Conservation (phyloP, 2,797 vertebrate genomes). For the Typhlichthys subterraneus region DNA sequence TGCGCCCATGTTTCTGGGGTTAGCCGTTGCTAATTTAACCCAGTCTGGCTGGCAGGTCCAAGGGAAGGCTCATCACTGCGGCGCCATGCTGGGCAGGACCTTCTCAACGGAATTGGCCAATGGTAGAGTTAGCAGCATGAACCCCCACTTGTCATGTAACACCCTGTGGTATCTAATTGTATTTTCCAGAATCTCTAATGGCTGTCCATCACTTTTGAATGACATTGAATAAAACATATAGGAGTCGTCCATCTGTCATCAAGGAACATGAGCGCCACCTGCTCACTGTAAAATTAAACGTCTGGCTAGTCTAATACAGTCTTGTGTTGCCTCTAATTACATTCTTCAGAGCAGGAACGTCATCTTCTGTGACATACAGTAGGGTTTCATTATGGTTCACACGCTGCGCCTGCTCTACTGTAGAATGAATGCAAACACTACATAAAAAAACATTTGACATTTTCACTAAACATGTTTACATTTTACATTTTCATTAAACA, state of each 20-base stretch:
- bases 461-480: too few relatives aligned
- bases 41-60: conserved; percentile 47
- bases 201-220: conserved; percentile 5
- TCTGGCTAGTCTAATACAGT: conserved; percentile 27
- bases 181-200: conserved; percentile 8
- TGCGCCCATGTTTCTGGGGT: conserved; percentile 67
- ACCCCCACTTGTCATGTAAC: conserved; percentile 44
- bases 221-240: conserved; percentile 10
- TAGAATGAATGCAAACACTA: conserved; percentile 25
- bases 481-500: too few relatives aligned
- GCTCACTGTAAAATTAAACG: conserved; percentile 30
- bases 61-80: conserved; percentile 50
- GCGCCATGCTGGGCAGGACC: conserved; percentile 65
- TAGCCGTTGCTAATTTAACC: conserved; percentile 74
- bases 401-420: conserved; percentile 20
- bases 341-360: conserved; percentile 41
- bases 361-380: conserved; percentile 35
- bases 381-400: too few relatives aligned
- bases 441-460: conserved; percentile 9
- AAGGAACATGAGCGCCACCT: conserved; percentile 26
- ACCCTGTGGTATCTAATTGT: conserved; percentile 30
- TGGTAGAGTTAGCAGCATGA: conserved; percentile 49
- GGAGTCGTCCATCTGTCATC: conserved; percentile 42
- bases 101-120: conserved; percentile 54
- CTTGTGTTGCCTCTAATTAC: conserved; percentile 60